These are phyloP conservation scores for Oreochromis tanganicae DNA, from an alignment of 2,113 vertebrate genomes.

Conservation along the genomic window DNA sequence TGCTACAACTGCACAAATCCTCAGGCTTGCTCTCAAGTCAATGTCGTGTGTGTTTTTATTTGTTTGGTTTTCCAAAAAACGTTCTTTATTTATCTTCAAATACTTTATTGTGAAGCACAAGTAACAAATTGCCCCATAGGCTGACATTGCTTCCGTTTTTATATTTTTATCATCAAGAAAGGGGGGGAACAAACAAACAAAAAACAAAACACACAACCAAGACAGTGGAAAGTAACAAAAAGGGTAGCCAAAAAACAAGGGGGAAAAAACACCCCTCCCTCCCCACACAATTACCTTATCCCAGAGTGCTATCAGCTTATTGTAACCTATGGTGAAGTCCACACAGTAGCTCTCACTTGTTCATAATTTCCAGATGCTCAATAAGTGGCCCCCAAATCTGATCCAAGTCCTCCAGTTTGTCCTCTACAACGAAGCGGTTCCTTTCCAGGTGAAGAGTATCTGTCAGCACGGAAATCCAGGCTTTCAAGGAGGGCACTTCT, in stretches of 20 bases:
- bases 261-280: not conserved
- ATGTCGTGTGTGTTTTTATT: not conserved
- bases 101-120: not conserved
- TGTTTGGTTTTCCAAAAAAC: not conserved
- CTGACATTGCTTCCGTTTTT: not conserved
- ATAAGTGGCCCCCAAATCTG: not conserved
- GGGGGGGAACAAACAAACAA: not conserved
- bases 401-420: not conserved
- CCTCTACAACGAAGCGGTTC: not conserved
- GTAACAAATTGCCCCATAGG: not conserved
- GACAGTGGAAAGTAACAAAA: not conserved
- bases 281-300: not conserved
- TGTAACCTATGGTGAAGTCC: not conserved
- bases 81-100: not conserved
- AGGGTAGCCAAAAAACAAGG: not conserved
- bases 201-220: not conserved
- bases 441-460: not conserved
- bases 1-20: not conserved
- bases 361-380: not conserved
- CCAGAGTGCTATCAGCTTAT: not conserved
- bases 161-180: not conserved
- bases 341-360: not conserved
- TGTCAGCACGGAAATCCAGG: not conserved
- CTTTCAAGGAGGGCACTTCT: not conserved
- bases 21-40: not conserved